phyloP scores from a whole-genome alignment of 2,797 vertebrate genomes.

The Pteropus rufus region DNA sequence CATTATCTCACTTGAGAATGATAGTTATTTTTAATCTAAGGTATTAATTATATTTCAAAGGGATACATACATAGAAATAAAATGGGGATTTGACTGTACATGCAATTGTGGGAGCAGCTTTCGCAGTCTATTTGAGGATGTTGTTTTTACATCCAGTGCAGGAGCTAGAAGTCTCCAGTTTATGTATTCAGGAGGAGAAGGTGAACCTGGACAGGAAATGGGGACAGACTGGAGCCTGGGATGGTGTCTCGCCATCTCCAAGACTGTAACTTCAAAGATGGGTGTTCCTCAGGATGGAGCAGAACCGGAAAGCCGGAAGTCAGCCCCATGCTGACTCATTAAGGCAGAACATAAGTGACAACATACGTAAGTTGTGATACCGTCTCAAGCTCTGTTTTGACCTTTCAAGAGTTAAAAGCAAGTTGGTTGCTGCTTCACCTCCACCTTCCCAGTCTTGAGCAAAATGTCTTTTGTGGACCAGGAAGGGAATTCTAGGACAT shows the following conservation, averaged over 20 bases:
- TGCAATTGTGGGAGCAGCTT: not conserved
- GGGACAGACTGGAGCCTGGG: not conserved
- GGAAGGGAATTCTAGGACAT: not conserved
- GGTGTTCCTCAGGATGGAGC: not conserved
- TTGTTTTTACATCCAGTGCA: not conserved
- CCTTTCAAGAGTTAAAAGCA: not conserved
- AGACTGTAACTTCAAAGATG: not conserved
- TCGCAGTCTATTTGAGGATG: not conserved
- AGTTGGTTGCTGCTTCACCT: not conserved
- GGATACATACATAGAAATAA: not conserved
- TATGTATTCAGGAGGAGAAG: not conserved
- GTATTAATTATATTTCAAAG: not conserved
- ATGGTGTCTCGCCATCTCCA: not conserved
- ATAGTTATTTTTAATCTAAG: not conserved
- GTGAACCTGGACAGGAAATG: not conserved
- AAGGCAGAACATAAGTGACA: not conserved
- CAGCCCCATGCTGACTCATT: not conserved
- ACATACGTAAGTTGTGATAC: fast-evolving
- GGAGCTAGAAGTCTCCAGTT: not conserved
- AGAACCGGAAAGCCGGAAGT: not conserved
- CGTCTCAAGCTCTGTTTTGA: not conserved
- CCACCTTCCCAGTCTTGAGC: not conserved
- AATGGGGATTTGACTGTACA: not conserved
- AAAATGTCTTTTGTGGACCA: not conserved
- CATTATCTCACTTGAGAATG: not conserved